These are phyloP conservation scores for Phylloscopus whistleri DNA, from an alignment of 2,113 vertebrate genomes.

Conservation along the genomic window DNA sequence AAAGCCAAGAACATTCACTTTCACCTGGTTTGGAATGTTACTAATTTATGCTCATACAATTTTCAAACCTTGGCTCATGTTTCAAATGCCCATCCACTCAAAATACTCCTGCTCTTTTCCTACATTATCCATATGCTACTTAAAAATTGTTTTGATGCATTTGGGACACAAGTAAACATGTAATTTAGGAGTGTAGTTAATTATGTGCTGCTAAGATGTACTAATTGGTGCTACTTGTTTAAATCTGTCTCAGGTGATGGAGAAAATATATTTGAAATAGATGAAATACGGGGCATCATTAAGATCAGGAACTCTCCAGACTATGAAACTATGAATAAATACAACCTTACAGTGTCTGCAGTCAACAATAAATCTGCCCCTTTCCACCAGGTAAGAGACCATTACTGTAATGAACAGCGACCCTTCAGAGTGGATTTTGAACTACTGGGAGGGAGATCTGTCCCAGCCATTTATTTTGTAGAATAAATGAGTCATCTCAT, in stretches of 20 bases:
- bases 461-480: not conserved
- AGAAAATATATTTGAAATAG: constrained; percentile 59
- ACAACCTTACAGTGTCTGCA: constrained; percentile 46
- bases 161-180: not conserved
- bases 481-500: not conserved
- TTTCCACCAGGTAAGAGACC: constrained; percentile 52
- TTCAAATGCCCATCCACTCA: not conserved
- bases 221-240: not conserved
- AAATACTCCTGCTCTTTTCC: not conserved
- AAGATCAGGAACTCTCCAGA: constrained; percentile 57
- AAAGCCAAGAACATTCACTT: not conserved
- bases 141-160: not conserved
- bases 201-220: not conserved
- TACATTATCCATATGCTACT: not conserved
- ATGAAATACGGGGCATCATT: constrained; percentile 45
- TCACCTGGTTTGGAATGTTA: not conserved
- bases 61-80: not conserved
- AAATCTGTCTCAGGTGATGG: constrained; percentile 29
- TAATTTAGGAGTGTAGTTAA: not conserved
- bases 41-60: not conserved
- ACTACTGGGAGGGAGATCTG: not conserved
- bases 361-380: constrained; percentile 61
- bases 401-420: not conserved
- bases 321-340: constrained; percentile 41
- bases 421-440: not conserved